These are phyloP conservation scores for Bucorvus abyssinicus DNA, from an alignment of 2,797 vertebrate species.

Conservation along the genomic window DNA sequence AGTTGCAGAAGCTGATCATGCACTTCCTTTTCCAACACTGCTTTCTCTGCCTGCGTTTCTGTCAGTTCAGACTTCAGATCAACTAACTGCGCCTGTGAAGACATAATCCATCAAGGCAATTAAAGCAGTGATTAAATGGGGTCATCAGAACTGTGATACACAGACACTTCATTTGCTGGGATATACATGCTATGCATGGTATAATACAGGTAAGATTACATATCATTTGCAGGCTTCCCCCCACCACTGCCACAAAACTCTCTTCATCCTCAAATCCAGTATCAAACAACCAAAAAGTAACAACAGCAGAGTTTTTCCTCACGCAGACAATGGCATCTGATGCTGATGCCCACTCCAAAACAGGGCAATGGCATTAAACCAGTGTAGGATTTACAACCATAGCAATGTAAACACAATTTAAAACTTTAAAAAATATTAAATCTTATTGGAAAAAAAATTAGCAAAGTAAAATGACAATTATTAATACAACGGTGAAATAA, in stretches of 20 bases:
- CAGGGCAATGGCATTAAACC: background rate
- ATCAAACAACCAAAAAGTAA: background rate
- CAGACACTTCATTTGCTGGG: background rate
- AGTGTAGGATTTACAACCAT: background rate
- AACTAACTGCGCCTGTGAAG: constrained; percentile 90
- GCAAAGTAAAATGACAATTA: background rate
- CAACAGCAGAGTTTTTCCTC: background rate
- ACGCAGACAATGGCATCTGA: background rate
- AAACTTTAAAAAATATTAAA: background rate
- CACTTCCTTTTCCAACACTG: constrained; percentile 89
- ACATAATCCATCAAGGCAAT: background rate
- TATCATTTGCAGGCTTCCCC: background rate
- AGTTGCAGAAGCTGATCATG: constrained; percentile 94
- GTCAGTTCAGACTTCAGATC: constrained; percentile 95
- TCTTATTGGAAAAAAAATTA: background rate
- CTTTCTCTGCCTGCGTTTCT: constrained; percentile 89
- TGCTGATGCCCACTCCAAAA: background rate
- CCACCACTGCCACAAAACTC: background rate
- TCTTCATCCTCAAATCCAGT: background rate
- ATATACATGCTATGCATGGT: background rate
- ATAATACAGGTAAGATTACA: background rate
- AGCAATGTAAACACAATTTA: background rate
- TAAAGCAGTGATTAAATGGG: background rate
- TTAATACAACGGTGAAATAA: background rate
- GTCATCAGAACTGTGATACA: background rate